These are phyloP conservation scores for Osmerus mordax DNA, from an alignment of 2,113 vertebrate species.

Conservation along the genomic window DNA sequence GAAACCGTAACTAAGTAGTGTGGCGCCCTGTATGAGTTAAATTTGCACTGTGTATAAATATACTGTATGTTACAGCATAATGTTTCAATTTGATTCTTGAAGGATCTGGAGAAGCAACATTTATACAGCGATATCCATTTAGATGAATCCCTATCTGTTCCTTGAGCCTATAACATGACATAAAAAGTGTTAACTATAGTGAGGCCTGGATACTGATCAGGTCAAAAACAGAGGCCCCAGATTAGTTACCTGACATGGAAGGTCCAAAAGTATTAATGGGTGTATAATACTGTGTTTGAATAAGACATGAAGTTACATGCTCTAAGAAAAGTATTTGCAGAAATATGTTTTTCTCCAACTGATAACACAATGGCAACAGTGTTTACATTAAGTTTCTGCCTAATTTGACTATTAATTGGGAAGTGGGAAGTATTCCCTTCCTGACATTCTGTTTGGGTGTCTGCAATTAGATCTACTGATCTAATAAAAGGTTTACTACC, in stretches of 20 bases:
- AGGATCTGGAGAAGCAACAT: no score
- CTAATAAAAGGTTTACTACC: conserved; percentile 33
- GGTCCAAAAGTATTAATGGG: not conserved
- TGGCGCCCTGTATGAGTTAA: no score
- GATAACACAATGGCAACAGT: no score
- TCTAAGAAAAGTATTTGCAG: not conserved
- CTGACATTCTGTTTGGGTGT: conserved; percentile 45
- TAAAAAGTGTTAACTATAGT: not conserved
- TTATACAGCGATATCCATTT: no score
- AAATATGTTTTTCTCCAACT: conserved; percentile 38
- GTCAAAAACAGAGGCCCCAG: conserved; percentile 20
- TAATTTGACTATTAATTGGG: not conserved
- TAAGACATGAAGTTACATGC: no score
- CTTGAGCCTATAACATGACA: no score
- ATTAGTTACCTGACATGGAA: not conserved
- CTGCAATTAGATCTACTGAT: conserved; percentile 32
- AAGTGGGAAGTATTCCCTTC: conserved; percentile 35
- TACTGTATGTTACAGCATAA: no score
- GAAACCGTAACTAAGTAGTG: no score
- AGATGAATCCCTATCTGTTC: no score
- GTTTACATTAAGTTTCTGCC: conserved; percentile 31
- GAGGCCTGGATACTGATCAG: not conserved
- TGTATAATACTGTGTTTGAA: not conserved
- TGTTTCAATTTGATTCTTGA: no score
- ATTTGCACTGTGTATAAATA: no score